Evolutionary conservation across 2,888 invertebrate species (phyloP).

Genomic region (Mimumesa dahlbomi): DNA sequence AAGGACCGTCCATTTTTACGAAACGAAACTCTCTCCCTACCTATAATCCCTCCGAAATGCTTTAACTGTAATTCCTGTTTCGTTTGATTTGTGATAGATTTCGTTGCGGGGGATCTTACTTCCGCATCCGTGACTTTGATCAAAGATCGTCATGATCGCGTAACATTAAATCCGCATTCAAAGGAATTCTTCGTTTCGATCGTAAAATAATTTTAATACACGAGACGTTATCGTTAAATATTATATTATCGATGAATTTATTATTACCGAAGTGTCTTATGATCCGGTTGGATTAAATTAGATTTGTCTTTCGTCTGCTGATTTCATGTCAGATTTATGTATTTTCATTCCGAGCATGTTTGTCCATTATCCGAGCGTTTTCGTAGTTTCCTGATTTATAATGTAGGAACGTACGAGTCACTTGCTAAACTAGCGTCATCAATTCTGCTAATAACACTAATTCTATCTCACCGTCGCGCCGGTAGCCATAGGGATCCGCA

Average conservation of each 20-base stretch:
- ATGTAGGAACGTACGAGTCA: not conserved
- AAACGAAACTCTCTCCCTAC: slow-evolving; percentile 43
- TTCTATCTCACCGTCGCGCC: slow-evolving; percentile 7
- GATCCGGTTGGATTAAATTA: too few relatives aligned
- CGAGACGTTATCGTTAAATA: too few relatives aligned
- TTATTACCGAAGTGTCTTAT: too few relatives aligned
- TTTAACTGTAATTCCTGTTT: slow-evolving; percentile 32
- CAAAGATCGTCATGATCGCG: slow-evolving; percentile 44
- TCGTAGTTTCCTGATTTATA: not conserved
- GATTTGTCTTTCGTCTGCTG: too few relatives aligned
- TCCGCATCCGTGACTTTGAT: slow-evolving; percentile 50
- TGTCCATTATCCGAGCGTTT: not conserved
- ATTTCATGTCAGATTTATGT: too few relatives aligned
- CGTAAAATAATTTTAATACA: too few relatives aligned
- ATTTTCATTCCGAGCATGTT: too few relatives aligned
- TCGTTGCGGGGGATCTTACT: slow-evolving; percentile 40
- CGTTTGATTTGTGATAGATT: slow-evolving; percentile 47
- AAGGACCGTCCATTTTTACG: slow-evolving; percentile 37
- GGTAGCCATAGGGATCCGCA: not conserved
- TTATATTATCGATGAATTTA: too few relatives aligned
- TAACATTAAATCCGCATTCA: slow-evolving; percentile 40
- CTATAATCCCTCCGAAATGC: slow-evolving; percentile 54
- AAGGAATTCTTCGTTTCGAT: slow-evolving; percentile 19
- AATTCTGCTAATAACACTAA: slow-evolving; percentile 16
- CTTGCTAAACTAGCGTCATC: slow-evolving; percentile 16